phyloP scores from a whole-genome alignment of 2,888 invertebrate species.

The Coleophora flavipennella region DNA sequence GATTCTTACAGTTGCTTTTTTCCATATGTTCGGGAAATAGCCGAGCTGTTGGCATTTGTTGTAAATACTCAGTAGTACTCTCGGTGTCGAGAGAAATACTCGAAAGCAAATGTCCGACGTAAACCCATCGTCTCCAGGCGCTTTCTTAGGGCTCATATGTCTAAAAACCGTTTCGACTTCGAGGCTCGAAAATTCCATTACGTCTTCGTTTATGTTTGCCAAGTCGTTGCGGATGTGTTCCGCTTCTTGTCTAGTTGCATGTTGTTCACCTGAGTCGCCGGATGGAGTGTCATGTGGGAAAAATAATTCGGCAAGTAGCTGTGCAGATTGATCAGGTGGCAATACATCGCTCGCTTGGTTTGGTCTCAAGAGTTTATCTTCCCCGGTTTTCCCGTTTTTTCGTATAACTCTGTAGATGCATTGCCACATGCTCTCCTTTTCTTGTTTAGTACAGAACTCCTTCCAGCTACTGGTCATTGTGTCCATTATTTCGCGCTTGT shows the following conservation, averaged over 20 bases:
- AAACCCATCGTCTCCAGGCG: conserved; percentile 11
- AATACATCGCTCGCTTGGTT: background rate
- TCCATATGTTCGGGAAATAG: conserved; percentile 10
- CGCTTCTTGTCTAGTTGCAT: too few relatives aligned
- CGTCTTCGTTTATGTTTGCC: too few relatives aligned
- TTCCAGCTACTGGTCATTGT: conserved; percentile 8
- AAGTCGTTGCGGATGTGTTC: too few relatives aligned
- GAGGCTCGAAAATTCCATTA: too few relatives aligned
- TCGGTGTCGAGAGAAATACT: background rate
- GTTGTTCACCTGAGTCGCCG: background rate
- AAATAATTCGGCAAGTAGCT: conserved; percentile 9
- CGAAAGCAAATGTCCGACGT: conserved; percentile 9
- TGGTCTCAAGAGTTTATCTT: background rate
- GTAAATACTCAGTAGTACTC: background rate
- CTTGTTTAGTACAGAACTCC: conserved; percentile 7
- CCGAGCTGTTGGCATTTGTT: conserved; percentile 10
- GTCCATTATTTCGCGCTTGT: background rate
- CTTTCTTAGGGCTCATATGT: conserved; percentile 8
- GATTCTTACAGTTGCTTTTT: conserved; percentile 5
- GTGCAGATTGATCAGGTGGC: conserved; percentile 5
- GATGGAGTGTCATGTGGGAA: conserved; percentile 4
- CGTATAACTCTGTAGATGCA: conserved; percentile 7
- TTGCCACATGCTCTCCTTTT: conserved; percentile 10
- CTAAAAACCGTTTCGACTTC: background rate
- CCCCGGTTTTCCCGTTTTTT: conserved; percentile 2